Conservation (phyloP, 1,140 invertebrate genomes). For the Hetaerina americana region DNA sequence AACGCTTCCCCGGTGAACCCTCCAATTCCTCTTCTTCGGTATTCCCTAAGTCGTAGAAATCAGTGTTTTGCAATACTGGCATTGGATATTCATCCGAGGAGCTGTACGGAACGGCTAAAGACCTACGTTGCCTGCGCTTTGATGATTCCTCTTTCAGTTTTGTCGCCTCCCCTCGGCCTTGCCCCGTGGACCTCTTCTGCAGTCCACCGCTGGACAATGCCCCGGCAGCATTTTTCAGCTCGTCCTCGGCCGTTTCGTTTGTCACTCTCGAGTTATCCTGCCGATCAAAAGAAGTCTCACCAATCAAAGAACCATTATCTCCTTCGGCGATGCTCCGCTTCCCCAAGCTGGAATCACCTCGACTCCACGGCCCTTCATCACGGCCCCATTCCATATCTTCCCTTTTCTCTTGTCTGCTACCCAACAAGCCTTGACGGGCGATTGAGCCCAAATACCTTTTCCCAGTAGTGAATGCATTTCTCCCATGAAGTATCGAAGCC, state of each 20-base stretch:
- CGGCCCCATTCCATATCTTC: neutral
- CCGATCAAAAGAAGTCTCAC: no score
- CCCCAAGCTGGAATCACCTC: neutral
- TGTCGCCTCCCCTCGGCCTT: neutral
- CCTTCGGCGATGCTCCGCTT: neutral
- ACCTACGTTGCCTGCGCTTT: neutral
- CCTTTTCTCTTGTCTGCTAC: neutral
- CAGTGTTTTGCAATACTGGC: constrained; percentile 35
- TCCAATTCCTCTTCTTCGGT: constrained; percentile 35
- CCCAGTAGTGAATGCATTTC: neutral
- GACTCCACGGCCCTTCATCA: neutral
- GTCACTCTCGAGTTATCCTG: neutral
- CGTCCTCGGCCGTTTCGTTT: neutral
- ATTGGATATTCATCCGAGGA: constrained; percentile 30
- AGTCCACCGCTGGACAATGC: neutral
- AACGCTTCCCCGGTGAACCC: constrained; percentile 42
- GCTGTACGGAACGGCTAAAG: neutral
- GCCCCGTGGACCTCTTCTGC: neutral
- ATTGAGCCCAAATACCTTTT: neutral
- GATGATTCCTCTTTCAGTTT: neutral
- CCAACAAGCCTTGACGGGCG: neutral
- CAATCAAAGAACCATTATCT: neutral
- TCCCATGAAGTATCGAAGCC: neutral
- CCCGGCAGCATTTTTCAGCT: neutral
- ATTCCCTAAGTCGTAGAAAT: constrained; percentile 35